Conservation (phyloP, 1,140 invertebrate species). For the Melipona quadrifasciata region DNA sequence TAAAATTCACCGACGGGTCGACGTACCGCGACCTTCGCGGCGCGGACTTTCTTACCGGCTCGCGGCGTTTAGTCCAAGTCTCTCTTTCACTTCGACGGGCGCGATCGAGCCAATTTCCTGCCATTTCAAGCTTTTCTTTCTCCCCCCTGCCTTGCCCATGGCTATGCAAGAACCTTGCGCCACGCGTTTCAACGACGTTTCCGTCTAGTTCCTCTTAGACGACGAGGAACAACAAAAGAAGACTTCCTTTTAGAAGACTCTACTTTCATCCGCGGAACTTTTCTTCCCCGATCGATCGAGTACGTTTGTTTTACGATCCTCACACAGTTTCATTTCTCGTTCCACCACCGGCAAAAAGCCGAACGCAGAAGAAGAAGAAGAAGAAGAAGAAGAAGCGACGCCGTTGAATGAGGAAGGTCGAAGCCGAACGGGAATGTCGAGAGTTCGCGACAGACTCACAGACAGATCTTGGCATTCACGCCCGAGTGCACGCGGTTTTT, state of each 20-base stretch:
- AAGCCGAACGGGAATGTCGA: neutral
- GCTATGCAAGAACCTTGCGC: neutral
- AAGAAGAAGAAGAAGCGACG: neutral
- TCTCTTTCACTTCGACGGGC: neutral
- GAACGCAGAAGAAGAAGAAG: too few species aligned
- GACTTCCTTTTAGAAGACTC: too few species aligned
- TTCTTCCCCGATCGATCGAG: neutral
- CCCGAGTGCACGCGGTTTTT: constrained; percentile 50
- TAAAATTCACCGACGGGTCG: constrained; percentile 7
- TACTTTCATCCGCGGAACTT: neutral
- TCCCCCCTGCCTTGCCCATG: neutral
- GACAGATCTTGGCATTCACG: constrained; percentile 38
- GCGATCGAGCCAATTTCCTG: neutral
- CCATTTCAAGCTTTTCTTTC: neutral
- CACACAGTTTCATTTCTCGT: neutral
- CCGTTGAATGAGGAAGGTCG: constrained; percentile 40
- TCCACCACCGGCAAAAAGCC: neutral
- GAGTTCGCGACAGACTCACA: neutral
- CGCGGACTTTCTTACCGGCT: constrained; percentile 1
- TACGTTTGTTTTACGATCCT: neutral
- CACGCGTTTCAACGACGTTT: neutral
- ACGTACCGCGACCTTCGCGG: constrained; percentile 6
- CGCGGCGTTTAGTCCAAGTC: neutral
- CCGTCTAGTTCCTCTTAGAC: neutral
- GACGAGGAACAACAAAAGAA: neutral